phyloP scores from a whole-genome alignment of 2,797 vertebrate species.

The Sarcophilus harrisii region DNA sequence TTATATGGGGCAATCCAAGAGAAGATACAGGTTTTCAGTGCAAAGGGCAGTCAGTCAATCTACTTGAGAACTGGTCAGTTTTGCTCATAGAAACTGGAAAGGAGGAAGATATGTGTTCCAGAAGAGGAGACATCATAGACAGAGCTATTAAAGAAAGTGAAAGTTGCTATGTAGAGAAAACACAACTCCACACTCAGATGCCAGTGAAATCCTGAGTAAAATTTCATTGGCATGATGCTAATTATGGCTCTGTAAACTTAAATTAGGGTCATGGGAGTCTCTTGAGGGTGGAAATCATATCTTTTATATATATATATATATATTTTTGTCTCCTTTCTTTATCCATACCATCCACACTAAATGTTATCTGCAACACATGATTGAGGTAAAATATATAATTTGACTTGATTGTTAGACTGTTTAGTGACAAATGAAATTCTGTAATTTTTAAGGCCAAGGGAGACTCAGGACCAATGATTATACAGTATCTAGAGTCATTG shows the following conservation, averaged over 20 bases:
- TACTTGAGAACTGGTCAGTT: background rate
- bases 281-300: background rate
- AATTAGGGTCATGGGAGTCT: background rate
- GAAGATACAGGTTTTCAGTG: background rate
- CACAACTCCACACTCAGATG: background rate
- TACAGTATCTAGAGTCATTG: background rate
- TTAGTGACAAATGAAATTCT: background rate
- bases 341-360: background rate
- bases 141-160: background rate
- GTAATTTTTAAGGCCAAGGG: constrained; percentile 26
- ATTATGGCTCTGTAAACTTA: background rate
- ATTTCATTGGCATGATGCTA: background rate
- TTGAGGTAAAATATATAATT: background rate
- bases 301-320: background rate
- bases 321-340: background rate
- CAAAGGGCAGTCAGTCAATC: background rate
- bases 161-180: background rate
- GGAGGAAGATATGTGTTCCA: background rate
- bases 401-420: background rate
- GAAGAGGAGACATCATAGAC: background rate
- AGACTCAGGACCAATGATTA: constrained; percentile 27
- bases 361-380: background rate
- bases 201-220: background rate
- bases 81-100: background rate
- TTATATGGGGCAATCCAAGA: background rate